A percentile compares a stretch with the other conserved stretches of the same genome.
Conservation (phyloP, 2,113 vertebrate species). For the Falcunculus frontatus region DNA sequence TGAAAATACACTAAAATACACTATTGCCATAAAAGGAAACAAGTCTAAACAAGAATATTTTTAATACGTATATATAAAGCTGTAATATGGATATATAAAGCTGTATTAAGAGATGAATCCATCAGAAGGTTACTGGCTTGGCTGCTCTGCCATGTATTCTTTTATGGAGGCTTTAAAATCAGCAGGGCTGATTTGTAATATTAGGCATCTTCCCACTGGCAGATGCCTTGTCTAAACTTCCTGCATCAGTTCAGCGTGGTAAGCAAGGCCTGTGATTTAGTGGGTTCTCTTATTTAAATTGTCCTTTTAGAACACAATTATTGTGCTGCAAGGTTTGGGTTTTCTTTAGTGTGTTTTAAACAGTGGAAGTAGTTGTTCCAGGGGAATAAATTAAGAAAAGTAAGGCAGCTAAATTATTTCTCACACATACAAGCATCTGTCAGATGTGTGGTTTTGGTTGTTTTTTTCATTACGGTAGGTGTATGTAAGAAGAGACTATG, state of each 20-base stretch:
- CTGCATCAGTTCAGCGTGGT: background rate
- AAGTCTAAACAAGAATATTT: background rate
- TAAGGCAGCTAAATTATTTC: background rate
- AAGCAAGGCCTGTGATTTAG: background rate
- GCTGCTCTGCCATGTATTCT: background rate
- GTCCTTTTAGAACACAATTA: background rate
- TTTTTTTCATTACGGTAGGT: background rate
- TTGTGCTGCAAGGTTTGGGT: background rate
- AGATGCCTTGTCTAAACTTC: background rate
- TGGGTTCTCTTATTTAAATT: background rate
- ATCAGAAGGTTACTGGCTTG: background rate
- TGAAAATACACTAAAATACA: background rate
- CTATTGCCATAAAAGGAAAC: background rate
- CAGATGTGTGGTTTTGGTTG: background rate
- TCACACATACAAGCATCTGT: background rate
- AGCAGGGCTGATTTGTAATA: background rate
- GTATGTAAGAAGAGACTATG: background rate
- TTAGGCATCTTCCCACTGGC: background rate
- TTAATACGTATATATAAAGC: background rate
- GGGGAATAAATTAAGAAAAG: background rate
- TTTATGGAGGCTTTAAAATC: background rate
- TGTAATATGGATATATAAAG: background rate
- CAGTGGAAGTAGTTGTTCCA: background rate
- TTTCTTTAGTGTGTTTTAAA: background rate
- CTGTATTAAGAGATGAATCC: background rate